phyloP scores from a whole-genome alignment of 1,140 invertebrate genomes.

The Patella vulgata region DNA sequence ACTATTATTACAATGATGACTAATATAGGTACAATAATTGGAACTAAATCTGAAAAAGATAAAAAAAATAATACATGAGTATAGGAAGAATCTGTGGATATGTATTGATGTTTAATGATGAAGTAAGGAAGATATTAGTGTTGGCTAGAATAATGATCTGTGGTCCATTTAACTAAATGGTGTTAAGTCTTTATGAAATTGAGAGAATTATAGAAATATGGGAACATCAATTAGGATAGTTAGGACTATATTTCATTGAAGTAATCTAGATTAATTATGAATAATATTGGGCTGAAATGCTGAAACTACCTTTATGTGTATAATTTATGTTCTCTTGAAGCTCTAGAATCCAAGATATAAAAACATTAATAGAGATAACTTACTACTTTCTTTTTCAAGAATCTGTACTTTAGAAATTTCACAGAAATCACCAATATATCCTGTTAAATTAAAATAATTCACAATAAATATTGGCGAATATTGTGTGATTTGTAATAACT shows the following conservation, averaged over 20 bases:
- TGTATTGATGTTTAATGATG: not conserved
- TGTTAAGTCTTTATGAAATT: too few relatives aligned
- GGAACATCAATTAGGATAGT: too few relatives aligned
- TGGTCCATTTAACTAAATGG: not conserved
- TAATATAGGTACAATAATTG: slow-evolving; percentile 84
- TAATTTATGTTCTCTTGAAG: too few relatives aligned
- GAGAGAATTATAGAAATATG: too few relatives aligned
- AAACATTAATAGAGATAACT: too few relatives aligned
- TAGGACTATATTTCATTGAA: too few relatives aligned
- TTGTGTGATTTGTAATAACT: not conserved
- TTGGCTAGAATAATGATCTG: not conserved
- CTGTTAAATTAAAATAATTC: slow-evolving; percentile 21
- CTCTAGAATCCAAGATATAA: too few relatives aligned
- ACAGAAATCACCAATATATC: slow-evolving; percentile 36
- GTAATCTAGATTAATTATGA: too few relatives aligned
- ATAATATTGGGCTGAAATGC: too few relatives aligned
- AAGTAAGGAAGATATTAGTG: not conserved
- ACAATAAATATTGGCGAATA: not conserved
- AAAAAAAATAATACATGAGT: slow-evolving; percentile 11
- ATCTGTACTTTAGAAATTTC: slow-evolving; percentile 20
- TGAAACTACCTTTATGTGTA: too few relatives aligned
- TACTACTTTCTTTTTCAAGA: slow-evolving; percentile 4
- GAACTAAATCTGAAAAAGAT: slow-evolving; percentile 69
- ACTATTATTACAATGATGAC: slow-evolving; percentile 79
- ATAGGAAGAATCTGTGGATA: not conserved